Evolutionary conservation across 2,888 invertebrate genomes (phyloP), one percentile per base, ranked within the genome.

Genomic region (Eristalinus sepulchralis): DNA sequence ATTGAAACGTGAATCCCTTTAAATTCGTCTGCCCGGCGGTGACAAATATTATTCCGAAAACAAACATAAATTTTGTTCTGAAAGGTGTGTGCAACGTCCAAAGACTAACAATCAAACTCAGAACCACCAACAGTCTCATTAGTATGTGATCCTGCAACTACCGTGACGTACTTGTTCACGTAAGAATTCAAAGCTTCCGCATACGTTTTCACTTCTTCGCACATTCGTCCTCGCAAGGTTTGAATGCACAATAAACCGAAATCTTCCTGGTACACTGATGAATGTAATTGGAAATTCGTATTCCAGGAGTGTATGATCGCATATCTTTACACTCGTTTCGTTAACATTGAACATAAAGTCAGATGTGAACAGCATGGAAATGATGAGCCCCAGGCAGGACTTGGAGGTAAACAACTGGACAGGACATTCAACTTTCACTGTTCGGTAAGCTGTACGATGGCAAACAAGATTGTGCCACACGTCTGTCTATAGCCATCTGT

Each of bases 301-400:
- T 67, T 67, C 67, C n/a, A 2, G 22, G 22, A 47, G 47, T 67
- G 66, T 53, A 59, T 66, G 31, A 27, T 34, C 59, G 47, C 57
- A n/a, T 13, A 60, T 60, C 59, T 67, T 33, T 67, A 60, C 39
- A 60, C 22, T n/a, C 3, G n/a, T 13, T 59, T 64, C 59, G 76
- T 67, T 67, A 33, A 22, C 63, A 70, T 70, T 70, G 70, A 36
- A 70, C 55, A 70, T 39, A 27, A 70, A 70, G n/a, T 34, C 55
- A 63, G 22, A 63, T 63, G 78, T 78, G 78, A 63, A 13, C 55
- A 36, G 78, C 27, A 78, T 78, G 10, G 10, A 10, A 78, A 70
- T 63, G 8, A 11, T 53, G 27, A 62, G 62, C 68, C 63, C 62
- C 34, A 31, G 36, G 75, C 27, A 72, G 53, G 31, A 47, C 47